Evolutionary conservation across 2,888 invertebrate genomes (phyloP).

Genomic region (Polyploca ridens): DNA sequence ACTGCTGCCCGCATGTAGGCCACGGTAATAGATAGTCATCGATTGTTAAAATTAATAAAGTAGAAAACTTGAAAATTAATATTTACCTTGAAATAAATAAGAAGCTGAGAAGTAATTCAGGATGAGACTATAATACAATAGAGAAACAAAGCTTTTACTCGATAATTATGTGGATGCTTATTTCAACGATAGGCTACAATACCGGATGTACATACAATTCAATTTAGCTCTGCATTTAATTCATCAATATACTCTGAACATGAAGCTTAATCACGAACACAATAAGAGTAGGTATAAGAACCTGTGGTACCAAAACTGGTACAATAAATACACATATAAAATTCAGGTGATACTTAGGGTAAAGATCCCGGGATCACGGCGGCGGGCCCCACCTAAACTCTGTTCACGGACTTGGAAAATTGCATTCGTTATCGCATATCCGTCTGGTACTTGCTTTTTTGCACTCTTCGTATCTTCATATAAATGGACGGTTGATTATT

Average conservation of each 20-base stretch:
- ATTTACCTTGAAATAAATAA: not conserved
- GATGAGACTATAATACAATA: too few relatives aligned
- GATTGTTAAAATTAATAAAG: conserved; percentile 35
- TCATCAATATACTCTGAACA: too few relatives aligned
- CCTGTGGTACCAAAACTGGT: not conserved
- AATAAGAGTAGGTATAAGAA: too few relatives aligned
- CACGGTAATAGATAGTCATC: conserved; percentile 43
- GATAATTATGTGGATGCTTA: too few relatives aligned
- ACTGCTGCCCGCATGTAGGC: conserved; percentile 49
- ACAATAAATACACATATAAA: conserved; percentile 20
- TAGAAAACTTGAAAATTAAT: not conserved
- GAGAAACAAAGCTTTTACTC: too few relatives aligned
- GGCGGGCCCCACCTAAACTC: conserved; percentile 70
- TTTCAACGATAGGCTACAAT: too few relatives aligned
- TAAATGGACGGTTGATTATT: not conserved
- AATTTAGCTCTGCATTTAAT: too few relatives aligned
- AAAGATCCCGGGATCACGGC: conserved; percentile 51
- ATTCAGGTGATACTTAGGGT: conserved; percentile 58
- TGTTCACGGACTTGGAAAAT: conserved; percentile 80
- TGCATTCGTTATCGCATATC: conserved; percentile 83
- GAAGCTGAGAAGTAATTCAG: not conserved
- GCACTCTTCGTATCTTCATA: conserved; percentile 33
- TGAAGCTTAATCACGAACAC: too few relatives aligned
- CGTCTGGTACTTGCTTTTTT: conserved; percentile 52
- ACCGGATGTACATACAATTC: too few relatives aligned